Evolutionary conservation across 2,797 vertebrate species (phyloP).

Genomic region (Macroramphosus scolopax): DNA sequence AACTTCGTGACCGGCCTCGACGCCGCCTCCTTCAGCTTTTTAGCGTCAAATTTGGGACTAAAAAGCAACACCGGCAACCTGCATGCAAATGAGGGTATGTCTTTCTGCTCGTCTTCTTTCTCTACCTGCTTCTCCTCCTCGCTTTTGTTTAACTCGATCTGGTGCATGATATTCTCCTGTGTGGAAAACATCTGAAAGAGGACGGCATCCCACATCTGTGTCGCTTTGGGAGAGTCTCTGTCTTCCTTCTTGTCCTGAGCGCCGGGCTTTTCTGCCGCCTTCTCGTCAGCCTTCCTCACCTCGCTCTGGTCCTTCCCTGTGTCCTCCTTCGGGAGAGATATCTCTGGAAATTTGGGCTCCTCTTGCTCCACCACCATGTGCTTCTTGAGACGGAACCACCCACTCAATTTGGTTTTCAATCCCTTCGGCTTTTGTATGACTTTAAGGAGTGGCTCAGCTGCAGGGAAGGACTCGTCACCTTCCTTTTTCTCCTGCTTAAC

Average conservation of each 20-base stretch:
- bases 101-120: conserved; percentile 26
- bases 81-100: conserved; percentile 69
- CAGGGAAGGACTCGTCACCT: conserved; percentile 18
- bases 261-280: conserved; percentile 8
- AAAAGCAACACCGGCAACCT: conserved; percentile 88
- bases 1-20: conserved; percentile 80
- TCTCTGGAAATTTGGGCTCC: conserved; percentile 72
- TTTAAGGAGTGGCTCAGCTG: conserved; percentile 67
- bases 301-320: conserved; percentile 34
- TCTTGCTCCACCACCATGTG: conserved; percentile 87
- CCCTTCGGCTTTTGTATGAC: conserved; percentile 71
- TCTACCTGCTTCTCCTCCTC: conserved; percentile 50
- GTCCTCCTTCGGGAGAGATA: conserved; percentile 41
- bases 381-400: conserved; percentile 90
- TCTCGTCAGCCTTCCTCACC: conserved; percentile 23
- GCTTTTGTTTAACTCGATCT: conserved; percentile 73
- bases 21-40: conserved; percentile 87
- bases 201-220: conserved; percentile 91
- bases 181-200: conserved; percentile 87
- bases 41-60: conserved; percentile 89
- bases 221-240: conserved; percentile 72
- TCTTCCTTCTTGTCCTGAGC: conserved; percentile 23
- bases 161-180: conserved; percentile 78
- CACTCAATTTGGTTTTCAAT: conserved; percentile 71
- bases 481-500: conserved; percentile 44